These are phyloP conservation scores for Brassicogethes aeneus DNA, from an alignment of 2,888 invertebrate species.

Conservation along the genomic window DNA sequence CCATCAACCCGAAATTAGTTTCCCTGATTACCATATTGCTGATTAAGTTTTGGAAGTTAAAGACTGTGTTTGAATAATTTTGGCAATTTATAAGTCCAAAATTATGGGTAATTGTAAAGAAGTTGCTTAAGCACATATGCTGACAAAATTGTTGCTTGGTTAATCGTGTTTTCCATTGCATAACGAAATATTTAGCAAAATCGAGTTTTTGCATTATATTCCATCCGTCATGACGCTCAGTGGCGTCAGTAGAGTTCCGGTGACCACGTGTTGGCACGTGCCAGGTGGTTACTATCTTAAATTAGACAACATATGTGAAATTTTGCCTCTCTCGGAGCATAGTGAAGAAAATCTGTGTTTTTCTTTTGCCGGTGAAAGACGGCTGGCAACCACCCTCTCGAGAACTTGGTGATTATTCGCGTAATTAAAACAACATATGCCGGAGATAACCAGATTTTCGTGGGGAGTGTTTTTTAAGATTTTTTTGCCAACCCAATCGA, in stretches of 20 bases:
- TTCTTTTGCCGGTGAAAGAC: conserved; percentile 3
- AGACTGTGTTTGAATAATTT: too few relatives aligned
- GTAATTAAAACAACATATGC: conserved; percentile 22
- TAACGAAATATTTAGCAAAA: too few relatives aligned
- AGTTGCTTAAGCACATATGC: too few relatives aligned
- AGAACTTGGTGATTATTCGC: conserved; percentile 13
- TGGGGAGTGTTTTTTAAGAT: conserved; percentile 17
- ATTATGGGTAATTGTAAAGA: too few relatives aligned
- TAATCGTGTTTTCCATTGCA: too few relatives aligned
- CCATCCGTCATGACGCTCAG: too few relatives aligned
- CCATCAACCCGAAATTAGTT: too few relatives aligned
- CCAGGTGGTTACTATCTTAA: conserved; percentile 38
- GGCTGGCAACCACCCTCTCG: not conserved
- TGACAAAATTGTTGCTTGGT: too few relatives aligned
- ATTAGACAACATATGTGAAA: conserved; percentile 37
- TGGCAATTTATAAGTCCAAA: too few relatives aligned
- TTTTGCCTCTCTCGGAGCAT: conserved; percentile 27
- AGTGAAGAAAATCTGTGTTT: conserved; percentile 21
- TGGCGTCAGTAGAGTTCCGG: conserved; percentile 23
- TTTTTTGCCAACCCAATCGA: conserved; percentile 1
- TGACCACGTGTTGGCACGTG: conserved; percentile 39
- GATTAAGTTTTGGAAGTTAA: too few relatives aligned
- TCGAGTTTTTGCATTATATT: too few relatives aligned
- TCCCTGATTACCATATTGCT: too few relatives aligned
- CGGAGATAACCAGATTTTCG: conserved; percentile 17